Base-by-base conservation (phyloP, 2,797 vertebrate genomes). In the Serranus cabrilla region DNA sequence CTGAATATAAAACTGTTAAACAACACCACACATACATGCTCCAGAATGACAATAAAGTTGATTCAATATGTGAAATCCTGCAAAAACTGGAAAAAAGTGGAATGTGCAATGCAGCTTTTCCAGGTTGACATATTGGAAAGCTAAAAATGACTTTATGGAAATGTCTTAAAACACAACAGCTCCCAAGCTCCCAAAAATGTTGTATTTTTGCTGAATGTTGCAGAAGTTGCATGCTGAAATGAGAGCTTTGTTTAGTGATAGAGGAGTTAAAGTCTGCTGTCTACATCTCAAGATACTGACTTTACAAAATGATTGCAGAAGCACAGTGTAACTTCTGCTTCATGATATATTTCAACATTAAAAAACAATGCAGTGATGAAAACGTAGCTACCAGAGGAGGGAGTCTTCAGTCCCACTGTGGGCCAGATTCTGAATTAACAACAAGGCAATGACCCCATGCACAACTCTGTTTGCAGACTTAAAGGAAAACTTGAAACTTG, bases 381-480 rank as follows among this genome's bases (percentile, higher is more conserved):
- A 21, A n/a, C 14, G 7, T 21, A 2, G 11, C 21, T 12, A n/a
- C 2, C 11, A 42, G 2, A 59, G 25, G 9, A 25, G 8, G 16
- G 0, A 11, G 27, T 21, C 13, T 57, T 58, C 17, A 16, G 12
- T 14, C 2, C 51, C 11, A 31, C 16, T 49, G 52, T 31, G 3
- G 27, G 27, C 27, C 27, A 6, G 3, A 31, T 31, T 31, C 27
- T 31, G 27, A 31, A 31, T 6, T 31, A 31, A 31, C 27, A 31
- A 6, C 27, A 7, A 27, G 27, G 27, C 27, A 27, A 27, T 6
- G 27, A 34, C 34, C 34, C 34, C 34, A 34, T 34, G 8, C 34
- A 34, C 37, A 49, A 12, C 66, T 59, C 5, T 64, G 20, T 55
- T 60, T 52, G 39, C 20, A 61, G 58, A 9, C 17, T 58, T 56